These are phyloP conservation scores for Ceyx erithaca DNA, from an alignment of 2,797 vertebrate species.

Conservation along the genomic window DNA sequence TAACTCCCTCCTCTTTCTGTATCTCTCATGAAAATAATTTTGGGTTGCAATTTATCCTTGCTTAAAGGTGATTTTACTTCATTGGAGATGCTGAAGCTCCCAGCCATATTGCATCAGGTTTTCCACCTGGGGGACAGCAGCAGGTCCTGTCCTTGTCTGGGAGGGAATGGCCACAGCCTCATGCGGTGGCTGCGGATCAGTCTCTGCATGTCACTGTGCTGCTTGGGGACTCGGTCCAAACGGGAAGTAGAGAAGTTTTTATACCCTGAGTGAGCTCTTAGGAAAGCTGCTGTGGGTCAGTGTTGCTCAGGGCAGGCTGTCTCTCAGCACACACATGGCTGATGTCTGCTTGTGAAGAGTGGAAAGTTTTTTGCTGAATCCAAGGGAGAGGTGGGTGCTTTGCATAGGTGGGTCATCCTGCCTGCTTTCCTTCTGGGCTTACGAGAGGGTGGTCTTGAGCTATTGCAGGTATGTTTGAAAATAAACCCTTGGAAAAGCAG, in stretches of 20 bases:
- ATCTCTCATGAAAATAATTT: background rate
- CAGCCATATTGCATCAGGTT: background rate
- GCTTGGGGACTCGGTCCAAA: background rate
- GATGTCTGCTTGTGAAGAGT: background rate
- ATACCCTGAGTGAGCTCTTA: background rate
- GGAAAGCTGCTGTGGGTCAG: background rate
- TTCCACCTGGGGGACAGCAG: background rate
- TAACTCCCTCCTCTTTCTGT: background rate
- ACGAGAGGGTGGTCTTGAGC: background rate
- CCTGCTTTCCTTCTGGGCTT: background rate
- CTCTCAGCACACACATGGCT: background rate
- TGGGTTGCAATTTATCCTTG: background rate
- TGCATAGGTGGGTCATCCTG: background rate
- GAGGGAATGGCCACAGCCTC: background rate
- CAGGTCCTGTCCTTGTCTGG: accelerated
- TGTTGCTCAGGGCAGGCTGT: background rate
- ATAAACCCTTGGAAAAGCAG: background rate
- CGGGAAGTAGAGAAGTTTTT: background rate
- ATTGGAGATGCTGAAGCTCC: background rate
- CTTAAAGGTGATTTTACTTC: background rate
- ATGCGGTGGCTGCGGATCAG: accelerated
- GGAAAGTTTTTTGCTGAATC: background rate
- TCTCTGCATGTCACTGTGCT: accelerated
- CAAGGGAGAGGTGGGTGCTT: background rate
- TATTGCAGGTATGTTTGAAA: background rate